Conservation (phyloP, 2,113 vertebrate species). For the Phoxinus phoxinus region DNA sequence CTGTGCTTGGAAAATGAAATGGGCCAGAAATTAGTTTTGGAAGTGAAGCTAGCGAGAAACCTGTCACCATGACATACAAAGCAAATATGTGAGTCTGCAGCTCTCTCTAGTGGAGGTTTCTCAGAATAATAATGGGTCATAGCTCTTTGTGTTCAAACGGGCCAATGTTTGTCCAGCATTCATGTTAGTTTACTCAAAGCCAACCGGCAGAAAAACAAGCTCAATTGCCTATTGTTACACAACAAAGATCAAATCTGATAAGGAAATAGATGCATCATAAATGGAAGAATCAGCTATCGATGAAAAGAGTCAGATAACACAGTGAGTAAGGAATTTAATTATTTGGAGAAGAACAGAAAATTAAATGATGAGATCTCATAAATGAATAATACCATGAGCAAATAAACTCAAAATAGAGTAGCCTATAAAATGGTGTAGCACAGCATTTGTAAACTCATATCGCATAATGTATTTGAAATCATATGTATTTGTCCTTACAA, state of each 20-base stretch:
- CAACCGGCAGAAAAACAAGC: constrained; percentile 2
- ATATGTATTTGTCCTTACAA: not conserved
- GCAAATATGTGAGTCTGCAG: not conserved
- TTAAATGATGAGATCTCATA: not conserved
- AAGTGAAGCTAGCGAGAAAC: not conserved
- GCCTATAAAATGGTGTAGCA: not conserved
- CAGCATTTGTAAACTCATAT: not conserved
- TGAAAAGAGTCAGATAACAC: not conserved
- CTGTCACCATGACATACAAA: not conserved
- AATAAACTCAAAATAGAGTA: not conserved
- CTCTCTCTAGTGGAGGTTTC: constrained; percentile 25
- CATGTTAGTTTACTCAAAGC: not conserved
- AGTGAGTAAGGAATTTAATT: not conserved
- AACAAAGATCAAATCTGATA: not conserved
- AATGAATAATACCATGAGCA: not conserved
- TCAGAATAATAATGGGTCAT: not conserved
- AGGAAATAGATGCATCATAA: not conserved
- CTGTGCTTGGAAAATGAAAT: not conserved
- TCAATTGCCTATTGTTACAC: not conserved
- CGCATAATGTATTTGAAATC: not conserved
- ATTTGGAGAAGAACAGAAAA: not conserved
- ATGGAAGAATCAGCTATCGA: not conserved
- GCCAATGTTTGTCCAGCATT: not conserved
- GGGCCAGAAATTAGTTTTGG: not conserved
- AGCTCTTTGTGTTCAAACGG: not conserved